Conservation (phyloP, 1,140 invertebrate genomes). For the Pseudachorutes palmiensis region DNA sequence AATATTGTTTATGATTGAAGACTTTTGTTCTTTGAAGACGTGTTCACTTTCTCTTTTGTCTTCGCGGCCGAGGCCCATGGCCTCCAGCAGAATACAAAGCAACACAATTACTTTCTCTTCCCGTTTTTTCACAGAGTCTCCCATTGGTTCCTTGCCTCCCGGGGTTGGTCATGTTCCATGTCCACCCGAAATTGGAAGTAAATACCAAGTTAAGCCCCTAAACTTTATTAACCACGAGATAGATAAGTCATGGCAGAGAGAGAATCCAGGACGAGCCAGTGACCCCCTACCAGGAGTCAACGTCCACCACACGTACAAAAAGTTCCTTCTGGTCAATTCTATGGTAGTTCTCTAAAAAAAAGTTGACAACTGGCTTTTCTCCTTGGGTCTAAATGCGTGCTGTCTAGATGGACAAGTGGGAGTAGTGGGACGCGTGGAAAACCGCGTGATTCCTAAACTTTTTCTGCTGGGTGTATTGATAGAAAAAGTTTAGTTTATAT, state of each 20-base stretch:
- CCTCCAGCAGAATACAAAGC: constrained; percentile 5
- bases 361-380: too few species aligned
- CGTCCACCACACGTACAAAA: not conserved
- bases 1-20: constrained; percentile 10
- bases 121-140: not conserved
- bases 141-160: not conserved
- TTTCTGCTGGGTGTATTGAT: too few species aligned
- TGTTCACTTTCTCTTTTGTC: not conserved
- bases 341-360: too few species aligned
- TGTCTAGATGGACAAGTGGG: too few species aligned
- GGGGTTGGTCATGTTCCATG: not conserved
- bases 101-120: constrained; percentile 9
- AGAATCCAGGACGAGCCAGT: not conserved
- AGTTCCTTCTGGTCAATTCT: too few species aligned
- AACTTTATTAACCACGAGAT: not conserved
- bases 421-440: too few species aligned
- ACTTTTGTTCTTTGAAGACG: not conserved
- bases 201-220: constrained; percentile 2
- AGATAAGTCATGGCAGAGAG: constrained; percentile 3
- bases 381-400: too few species aligned
- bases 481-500: too few species aligned
- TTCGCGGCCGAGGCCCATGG: not conserved
- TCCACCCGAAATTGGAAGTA: constrained; percentile 7
- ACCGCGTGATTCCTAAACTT: too few species aligned
- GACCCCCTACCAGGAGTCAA: not conserved